Evolutionary conservation across 2,888 invertebrate genomes (phyloP), one percentile per base, ranked within the genome.

Genomic region (Molorchus minor): DNA sequence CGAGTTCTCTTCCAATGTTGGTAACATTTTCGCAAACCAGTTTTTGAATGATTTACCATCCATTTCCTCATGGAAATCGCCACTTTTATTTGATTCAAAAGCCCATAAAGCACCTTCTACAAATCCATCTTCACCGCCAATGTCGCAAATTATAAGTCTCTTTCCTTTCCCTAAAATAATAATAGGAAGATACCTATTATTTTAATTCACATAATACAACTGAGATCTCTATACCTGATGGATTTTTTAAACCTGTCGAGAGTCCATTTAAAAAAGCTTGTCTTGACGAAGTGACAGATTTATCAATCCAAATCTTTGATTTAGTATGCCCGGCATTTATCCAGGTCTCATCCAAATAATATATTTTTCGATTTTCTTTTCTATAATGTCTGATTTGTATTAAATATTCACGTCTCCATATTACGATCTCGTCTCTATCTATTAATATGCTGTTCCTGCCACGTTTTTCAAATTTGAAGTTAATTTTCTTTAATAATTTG

Each of bases 291-390:
- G 36, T 5, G 2, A 56, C 21, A 7, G 52, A 29, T 2, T 16
- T 4, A 41, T 61, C 61, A 3, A 38, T 17, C 52, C 56, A 43
- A n/a, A 47, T 17, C 29, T 59, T 47, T 10, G 52, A 40, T 20
- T 13, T 45, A 8, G 61, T 61, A 43, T 68, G 62, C n/a, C 58
- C 65, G 10, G 57, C 65, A 46, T 70, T 62, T 3, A 67, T 44
- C 63, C 63, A 63, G 3, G 64, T 67, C 52, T 65, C 62, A 49
- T 65, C 69, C 5, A 64, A 20, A 44, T 64, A 67, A 43, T 63
- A 69, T 17, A 65, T 56, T 35, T 43, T 45, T 45, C 59, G 21
- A 7, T 33, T 25, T 52, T 65, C 47, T 3, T 60, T 17, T 17
- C 65, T 40, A 21, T 43, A 60, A n/a, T 8, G 12, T 46, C 56